phyloP scores from a whole-genome alignment of 2,888 invertebrate species.

The Deilephila porcellus region DNA sequence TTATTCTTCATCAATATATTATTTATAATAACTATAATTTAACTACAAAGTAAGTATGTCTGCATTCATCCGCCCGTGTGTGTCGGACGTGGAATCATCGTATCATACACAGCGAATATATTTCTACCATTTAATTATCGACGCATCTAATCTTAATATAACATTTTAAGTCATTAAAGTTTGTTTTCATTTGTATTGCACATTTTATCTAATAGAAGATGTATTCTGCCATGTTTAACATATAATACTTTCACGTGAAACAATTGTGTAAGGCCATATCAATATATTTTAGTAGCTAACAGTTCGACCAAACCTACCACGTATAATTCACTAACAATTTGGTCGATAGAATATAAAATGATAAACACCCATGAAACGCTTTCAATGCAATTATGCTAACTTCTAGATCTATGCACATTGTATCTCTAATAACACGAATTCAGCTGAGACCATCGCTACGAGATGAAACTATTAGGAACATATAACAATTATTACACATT shows the following conservation, averaged over 20 bases:
- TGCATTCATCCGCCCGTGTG: conserved; percentile 53
- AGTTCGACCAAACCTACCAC: conserved; percentile 13
- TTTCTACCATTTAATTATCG: conserved; percentile 64
- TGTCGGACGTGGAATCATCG: conserved; percentile 58
- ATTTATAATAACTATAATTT: conserved; percentile 82
- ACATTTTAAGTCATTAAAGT: conserved; percentile 56
- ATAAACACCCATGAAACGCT: conserved; percentile 36
- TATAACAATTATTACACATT: conserved; percentile 79
- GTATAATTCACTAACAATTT: conserved; percentile 12
- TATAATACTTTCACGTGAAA: conserved; percentile 25
- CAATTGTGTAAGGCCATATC: conserved; percentile 13
- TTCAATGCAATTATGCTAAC: conserved; percentile 52
- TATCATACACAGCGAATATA: conserved; percentile 68
- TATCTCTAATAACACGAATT: conserved; percentile 55
- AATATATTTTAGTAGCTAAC: conserved; percentile 9
- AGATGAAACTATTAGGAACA: conserved; percentile 81
- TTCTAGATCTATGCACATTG: conserved; percentile 42
- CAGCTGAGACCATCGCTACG: conserved; percentile 68
- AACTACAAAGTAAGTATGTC: conserved; percentile 73
- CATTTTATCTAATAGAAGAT: conserved; percentile 52
- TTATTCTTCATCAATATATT: conserved; percentile 83
- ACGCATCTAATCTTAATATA: conserved; percentile 62
- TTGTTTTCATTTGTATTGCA: conserved; percentile 76
- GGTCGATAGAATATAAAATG: conserved; percentile 35
- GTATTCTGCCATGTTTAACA: conserved; percentile 28